Conservation (phyloP, 2,888 invertebrate genomes). For the Coelinius sp. region DNA sequence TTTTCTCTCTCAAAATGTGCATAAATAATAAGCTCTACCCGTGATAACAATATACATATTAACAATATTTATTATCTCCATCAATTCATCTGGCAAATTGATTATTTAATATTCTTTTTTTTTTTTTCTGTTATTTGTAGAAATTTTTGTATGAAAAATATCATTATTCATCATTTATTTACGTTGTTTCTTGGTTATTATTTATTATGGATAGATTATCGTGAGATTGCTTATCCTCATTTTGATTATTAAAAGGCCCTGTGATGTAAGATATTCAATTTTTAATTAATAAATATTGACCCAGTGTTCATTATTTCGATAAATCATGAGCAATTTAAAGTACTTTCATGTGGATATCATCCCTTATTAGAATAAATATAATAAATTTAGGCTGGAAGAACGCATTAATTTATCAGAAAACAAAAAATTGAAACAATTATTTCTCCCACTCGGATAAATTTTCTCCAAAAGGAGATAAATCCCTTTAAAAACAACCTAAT, state of each 20-base stretch:
- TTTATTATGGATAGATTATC: background rate
- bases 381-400: background rate
- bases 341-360: constrained; percentile 7
- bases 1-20: too few relatives aligned
- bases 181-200: background rate
- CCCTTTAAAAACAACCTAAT: background rate
- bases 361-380: background rate
- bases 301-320: background rate
- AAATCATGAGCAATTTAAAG: constrained; percentile 6
- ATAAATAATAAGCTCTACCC: constrained; percentile 4
- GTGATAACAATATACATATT: constrained; percentile 18
- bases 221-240: background rate
- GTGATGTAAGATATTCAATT: background rate
- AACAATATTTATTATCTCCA: constrained; percentile 2
- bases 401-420: background rate
- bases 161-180: background rate
- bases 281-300: background rate
- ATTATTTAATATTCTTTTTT: background rate
- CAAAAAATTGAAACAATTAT: background rate
- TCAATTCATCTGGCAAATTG: background rate
- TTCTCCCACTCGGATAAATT: background rate
- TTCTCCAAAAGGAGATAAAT: background rate
- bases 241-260: constrained; percentile 2
- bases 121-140: constrained; percentile 3
- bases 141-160: constrained; percentile 17